Base-by-base conservation (phyloP, 2,113 vertebrate species). In the Aphyosemion australe region DNA sequence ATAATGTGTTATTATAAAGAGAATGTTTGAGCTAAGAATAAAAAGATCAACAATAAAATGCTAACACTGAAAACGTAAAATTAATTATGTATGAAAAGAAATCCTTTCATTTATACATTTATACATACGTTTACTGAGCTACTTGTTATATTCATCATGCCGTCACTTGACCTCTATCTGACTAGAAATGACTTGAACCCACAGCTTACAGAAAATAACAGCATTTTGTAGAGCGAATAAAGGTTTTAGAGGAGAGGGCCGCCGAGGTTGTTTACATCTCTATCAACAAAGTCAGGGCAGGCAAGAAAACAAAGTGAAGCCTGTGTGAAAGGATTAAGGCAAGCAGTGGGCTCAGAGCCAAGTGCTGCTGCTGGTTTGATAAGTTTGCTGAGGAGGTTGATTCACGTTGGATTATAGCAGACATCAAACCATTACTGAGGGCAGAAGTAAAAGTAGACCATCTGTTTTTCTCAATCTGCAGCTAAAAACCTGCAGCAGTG, bases 331-430 rank as follows among this genome's bases (percentile, higher is more conserved):
- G 82, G 79, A 88, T 88, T 82, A 88, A 67, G 72, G 42, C 20
- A 60, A 71, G 70, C 70, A 59, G 68, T 72, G 18, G 71, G 72
- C 86, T 80, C 61, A 58, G 50, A 76, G 84, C 84, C 65, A 65
- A 84, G 79, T n/a, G 72, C 86, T 88, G 86, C 79, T 67, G 50
- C 69, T 37, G 60, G 50, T 75, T 65, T 80, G 84, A 88, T 88
- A 84, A 79, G 69, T 82, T 74, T 71, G 62, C 73, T 75, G 76
- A 84, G 69, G 65, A 75, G 72, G 60, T 55, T 54, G 84, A 80
- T 82, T 79, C 74, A 76, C 65, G 59, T 63, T 76, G 42, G 64
- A 74, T 19, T 48, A 55, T 74, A 59, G 75, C 55, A 74, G 58
- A 77, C 71, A 64, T 73, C 69, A 72, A 79, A 74, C 78, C 53